Conservation (phyloP, 2,113 vertebrate species). For the Leptobrachium leishanense region DNA sequence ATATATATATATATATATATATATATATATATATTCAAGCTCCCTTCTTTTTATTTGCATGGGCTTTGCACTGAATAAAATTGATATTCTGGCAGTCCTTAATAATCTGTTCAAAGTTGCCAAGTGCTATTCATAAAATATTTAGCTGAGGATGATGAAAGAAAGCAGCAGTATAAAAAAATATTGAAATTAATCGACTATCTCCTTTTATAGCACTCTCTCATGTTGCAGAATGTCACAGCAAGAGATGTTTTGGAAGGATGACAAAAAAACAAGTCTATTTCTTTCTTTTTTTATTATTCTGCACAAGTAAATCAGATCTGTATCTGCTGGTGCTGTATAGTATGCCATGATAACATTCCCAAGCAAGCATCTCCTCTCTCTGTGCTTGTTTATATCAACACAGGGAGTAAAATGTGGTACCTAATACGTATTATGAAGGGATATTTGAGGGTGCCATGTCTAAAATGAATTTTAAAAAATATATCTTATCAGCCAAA, state of each 20-base stretch:
- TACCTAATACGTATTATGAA: not conserved
- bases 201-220: conserved; percentile 18
- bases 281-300: not conserved
- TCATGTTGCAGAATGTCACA: not conserved
- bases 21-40: too few species aligned
- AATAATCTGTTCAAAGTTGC: not conserved
- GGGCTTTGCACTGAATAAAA: not conserved
- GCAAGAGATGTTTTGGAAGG: not conserved
- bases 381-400: conserved; percentile 4
- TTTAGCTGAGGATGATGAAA: conserved; percentile 11
- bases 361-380: not conserved
- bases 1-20: too few species aligned
- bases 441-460: too few species aligned
- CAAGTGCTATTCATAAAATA: conserved; percentile 16
- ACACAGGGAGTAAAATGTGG: not conserved
- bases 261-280: not conserved
- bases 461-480: too few species aligned
- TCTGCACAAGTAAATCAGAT: conserved; percentile 4
- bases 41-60: not conserved
- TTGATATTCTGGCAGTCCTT: not conserved
- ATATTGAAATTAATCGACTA: conserved; percentile 24
- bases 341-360: not conserved
- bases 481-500: not conserved
- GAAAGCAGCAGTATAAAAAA: conserved; percentile 1
- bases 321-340: not conserved